These are phyloP conservation scores for Paedocypris micromegethes DNA, from an alignment of 2,797 vertebrate genomes.

Conservation along the genomic window DNA sequence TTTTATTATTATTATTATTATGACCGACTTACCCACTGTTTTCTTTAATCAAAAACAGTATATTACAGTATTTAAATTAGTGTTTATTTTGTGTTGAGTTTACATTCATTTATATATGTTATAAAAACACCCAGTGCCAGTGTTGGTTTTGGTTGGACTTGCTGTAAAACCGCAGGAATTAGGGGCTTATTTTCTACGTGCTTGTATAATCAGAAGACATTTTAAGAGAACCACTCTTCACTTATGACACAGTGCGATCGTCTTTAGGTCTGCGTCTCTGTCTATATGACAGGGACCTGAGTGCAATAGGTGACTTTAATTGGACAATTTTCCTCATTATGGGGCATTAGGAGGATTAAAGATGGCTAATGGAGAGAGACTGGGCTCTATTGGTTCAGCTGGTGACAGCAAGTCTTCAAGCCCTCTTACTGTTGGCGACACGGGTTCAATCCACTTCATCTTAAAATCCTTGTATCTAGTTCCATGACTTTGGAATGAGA, in stretches of 20 bases:
- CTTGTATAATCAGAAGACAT: conserved; percentile 32
- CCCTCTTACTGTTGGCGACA: conserved; percentile 44
- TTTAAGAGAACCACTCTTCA: conserved; percentile 35
- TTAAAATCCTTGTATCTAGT: conserved; percentile 28
- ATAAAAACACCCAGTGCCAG: conserved; percentile 2
- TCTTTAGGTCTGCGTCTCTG: conserved; percentile 30
- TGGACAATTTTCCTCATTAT: conserved; percentile 47
- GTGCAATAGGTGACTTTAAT: conserved; percentile 42
- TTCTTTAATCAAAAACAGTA: too few relatives aligned
- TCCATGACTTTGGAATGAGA: too few relatives aligned
- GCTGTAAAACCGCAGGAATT: conserved; percentile 14
- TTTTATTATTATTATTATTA: too few relatives aligned
- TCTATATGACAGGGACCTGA: conserved; percentile 16
- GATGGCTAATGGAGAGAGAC: conserved; percentile 50
- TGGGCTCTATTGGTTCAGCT: conserved; percentile 37
- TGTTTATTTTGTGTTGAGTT: too few relatives aligned
- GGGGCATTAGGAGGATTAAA: conserved; percentile 46
- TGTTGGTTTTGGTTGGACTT: conserved; percentile 22
- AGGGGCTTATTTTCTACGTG: conserved; percentile 22
- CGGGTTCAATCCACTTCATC: conserved; percentile 48
- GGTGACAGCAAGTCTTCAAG: conserved; percentile 45
- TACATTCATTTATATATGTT: too few relatives aligned
- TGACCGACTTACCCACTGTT: too few relatives aligned
- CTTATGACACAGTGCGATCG: conserved; percentile 32
- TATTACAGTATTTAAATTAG: too few relatives aligned